phyloP scores from a whole-genome alignment of 1,140 invertebrate genomes.

The Aphidius gifuensis region DNA sequence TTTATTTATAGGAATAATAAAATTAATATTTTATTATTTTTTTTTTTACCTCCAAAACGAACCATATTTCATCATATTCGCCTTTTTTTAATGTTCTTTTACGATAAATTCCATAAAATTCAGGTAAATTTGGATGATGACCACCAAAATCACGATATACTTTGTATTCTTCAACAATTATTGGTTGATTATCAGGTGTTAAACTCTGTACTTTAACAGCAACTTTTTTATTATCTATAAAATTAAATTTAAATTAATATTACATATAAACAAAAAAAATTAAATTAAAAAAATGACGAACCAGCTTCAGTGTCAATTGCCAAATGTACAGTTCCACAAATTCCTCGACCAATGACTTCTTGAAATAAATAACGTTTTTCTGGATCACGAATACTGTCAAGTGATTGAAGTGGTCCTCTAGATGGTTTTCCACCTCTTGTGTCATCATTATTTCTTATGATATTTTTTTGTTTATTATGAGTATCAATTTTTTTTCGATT shows the following conservation, averaged over 20 bases:
- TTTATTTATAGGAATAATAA: too few species aligned
- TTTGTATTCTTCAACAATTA: constrained; percentile 81
- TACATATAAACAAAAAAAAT: neutral
- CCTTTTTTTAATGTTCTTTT: constrained; percentile 58
- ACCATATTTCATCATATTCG: constrained; percentile 77
- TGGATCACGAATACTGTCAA: constrained; percentile 64
- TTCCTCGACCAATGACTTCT: constrained; percentile 68
- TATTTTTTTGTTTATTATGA: constrained; percentile 7
- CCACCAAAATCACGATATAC: constrained; percentile 75
- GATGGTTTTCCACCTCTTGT: constrained; percentile 15
- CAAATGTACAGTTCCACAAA: constrained; percentile 72
- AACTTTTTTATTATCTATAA: constrained; percentile 61
- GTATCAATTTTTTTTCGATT: constrained; percentile 18
- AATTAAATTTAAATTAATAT: too few species aligned
- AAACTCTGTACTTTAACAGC: constrained; percentile 80
- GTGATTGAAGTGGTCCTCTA: constrained; percentile 36
- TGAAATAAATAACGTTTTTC: constrained; percentile 65
- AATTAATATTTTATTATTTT: constrained; percentile 3
- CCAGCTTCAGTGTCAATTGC: constrained; percentile 71
- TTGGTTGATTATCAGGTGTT: constrained; percentile 64
- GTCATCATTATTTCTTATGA: neutral
- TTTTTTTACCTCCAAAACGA: constrained; percentile 78
- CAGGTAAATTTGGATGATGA: constrained; percentile 78
- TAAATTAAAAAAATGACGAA: constrained; percentile 29
- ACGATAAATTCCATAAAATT: constrained; percentile 82